Evolutionary conservation across 2,797 vertebrate species (phyloP), one percentile per base, ranked within the genome.

Genomic region (Caiman crocodilus): DNA sequence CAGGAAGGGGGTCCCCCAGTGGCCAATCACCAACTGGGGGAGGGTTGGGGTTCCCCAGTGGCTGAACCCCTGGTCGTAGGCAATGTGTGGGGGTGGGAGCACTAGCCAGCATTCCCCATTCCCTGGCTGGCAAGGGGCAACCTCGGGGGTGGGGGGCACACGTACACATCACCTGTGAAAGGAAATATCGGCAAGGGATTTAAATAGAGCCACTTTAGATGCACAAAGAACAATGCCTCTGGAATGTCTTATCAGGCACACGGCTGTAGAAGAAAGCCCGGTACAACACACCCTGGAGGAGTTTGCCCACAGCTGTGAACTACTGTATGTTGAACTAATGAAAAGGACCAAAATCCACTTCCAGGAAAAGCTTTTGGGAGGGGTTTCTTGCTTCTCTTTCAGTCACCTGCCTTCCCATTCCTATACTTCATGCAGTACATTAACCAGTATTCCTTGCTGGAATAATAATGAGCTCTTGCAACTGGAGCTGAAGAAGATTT

Each of bases 381-480:
- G 76, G 91, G 76, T 17, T 15, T n/a, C 30, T 92, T 92, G 63
- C 71, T 89, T 82, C 58, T 60, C 71, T 59, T 76, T 89, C 84
- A 23, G 80, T 95, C 84, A 95, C 93, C 94, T 96, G 93, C 84
- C 91, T 94, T 96, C 84, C 93, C 74, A 82, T 82, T 94, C 89
- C 63, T 76, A 71, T 74, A 42, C 15, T n/a, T 76, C 0, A 1
- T 60, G 65, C 64, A 75, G 69, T 76, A 82, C 84, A 58, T 91
- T 88, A 35, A 69, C 35, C 91, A 58, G 65, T 74, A 59, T 14
- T 90, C 93, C 69, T 77, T 84, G 59, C 26, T 90, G 83, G 91
- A 92, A 71, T 76, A 79, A 60, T 76, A 85, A 92, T 81, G 94
- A 93, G 76, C 28, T 50, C 64, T 94, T 67, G 65, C 92, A 79